Conservation (phyloP, 2,888 invertebrate genomes). For the Mythimna lalbum region DNA sequence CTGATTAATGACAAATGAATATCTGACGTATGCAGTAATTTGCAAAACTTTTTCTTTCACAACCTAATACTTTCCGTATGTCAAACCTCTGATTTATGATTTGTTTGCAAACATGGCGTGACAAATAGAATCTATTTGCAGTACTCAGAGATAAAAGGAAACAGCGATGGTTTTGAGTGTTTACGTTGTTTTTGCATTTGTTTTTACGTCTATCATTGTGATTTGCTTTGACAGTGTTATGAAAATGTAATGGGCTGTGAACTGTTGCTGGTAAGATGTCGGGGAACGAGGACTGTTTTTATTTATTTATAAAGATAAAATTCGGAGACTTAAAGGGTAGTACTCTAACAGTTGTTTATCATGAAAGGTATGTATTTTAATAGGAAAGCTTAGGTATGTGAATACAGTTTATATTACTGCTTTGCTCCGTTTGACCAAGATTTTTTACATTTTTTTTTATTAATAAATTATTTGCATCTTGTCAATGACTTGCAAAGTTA, state of each 20-base stretch:
- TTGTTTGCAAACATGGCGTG: slow-evolving; percentile 41
- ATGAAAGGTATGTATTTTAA: not conserved
- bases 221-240: slow-evolving; percentile 28
- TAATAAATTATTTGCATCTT: not conserved
- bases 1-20: too few relatives aligned
- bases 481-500: not conserved
- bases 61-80: not conserved
- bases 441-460: too few relatives aligned
- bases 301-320: slow-evolving; percentile 20
- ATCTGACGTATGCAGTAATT: too few relatives aligned
- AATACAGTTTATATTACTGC: too few relatives aligned
- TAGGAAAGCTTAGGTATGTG: not conserved
- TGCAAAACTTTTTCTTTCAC: too few relatives aligned
- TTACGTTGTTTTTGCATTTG: slow-evolving; percentile 11
- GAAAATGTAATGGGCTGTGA: slow-evolving; percentile 47
- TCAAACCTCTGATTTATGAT: slow-evolving; percentile 40
- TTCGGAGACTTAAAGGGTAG: not conserved
- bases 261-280: slow-evolving; percentile 11
- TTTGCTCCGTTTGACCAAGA: too few relatives aligned
- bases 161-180: slow-evolving; percentile 21
- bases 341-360: not conserved
- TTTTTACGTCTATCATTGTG: slow-evolving; percentile 25
- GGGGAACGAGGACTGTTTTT: not conserved
- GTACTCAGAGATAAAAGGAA: slow-evolving; percentile 29
- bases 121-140: slow-evolving; percentile 31